Percentiles rank a stretch among this genome's conserved stretches.
Evolutionary conservation across 2,113 vertebrate species (phyloP).

Genomic region (Urocolius indicus): DNA sequence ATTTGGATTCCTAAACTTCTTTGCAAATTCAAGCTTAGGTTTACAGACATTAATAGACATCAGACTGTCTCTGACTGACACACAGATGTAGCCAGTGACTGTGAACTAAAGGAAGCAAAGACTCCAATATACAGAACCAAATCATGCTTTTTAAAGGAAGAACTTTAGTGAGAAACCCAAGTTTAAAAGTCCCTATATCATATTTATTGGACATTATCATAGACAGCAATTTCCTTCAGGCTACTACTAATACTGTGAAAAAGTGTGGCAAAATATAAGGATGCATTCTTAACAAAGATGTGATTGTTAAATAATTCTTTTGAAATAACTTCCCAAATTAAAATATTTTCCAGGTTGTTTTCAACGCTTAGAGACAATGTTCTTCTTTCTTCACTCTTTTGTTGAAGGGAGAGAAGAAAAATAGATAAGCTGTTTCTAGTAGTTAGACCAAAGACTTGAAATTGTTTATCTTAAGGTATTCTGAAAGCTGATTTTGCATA

Average conservation of each 20-base stretch:
- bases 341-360: not conserved
- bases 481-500: not conserved
- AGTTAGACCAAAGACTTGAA: not conserved
- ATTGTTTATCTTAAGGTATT: not conserved
- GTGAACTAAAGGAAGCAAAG: not conserved
- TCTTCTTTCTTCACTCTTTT: not conserved
- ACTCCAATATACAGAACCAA: not conserved
- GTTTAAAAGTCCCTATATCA: not conserved
- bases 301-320: not conserved
- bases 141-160: not conserved
- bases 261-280: not conserved
- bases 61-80: not conserved
- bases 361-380: not conserved
- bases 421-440: not conserved
- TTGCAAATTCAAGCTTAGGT: not conserved
- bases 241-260: not conserved
- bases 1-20: not conserved
- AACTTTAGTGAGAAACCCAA: not conserved
- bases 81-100: not conserved
- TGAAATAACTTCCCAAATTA: not conserved
- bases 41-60: not conserved
- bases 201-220: not conserved
- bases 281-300: not conserved
- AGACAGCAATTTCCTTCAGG: not conserved
- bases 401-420: not conserved